Evolutionary conservation across 2,113 vertebrate genomes (phyloP), one percentile per base, ranked within the genome.

Genomic region (Mastomys coucha): DNA sequence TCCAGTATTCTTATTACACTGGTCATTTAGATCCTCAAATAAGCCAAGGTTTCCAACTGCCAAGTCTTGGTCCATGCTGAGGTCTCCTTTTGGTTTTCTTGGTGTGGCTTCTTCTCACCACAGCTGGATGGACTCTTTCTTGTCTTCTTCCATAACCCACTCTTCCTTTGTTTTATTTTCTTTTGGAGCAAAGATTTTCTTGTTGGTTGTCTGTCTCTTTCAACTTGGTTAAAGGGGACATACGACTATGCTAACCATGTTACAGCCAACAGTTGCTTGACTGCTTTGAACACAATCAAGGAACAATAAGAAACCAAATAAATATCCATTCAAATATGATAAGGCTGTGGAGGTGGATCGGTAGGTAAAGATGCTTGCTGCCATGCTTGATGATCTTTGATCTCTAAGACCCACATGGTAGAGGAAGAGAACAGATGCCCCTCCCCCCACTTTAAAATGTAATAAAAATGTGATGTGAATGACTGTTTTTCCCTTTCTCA

Each of bases 221-320:
- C 31, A 24, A 56, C 42, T 72, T 22, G 19, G 56, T 63, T 58
- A 91, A 82, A 87, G 39, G 22, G 28, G 19, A 16, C 36, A 63
- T 17, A 31, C 65, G 24, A 56, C 8, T 39, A 7, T 51, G 42
- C 26, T 86, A 13, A 69, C n/a, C 53, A 51, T n/a, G 78, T 33
- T 53, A 51, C 56, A 56, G 22, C 16, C 26, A 56, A 51, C 56
- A 91, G 19, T 45, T 87, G 45, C 14, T 75, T 26, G 26, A 26
- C 49, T 89, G 28, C 33, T 45, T 93, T 70, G 53, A 39, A 95
- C 20, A 76, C 13, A 92, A 88, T 33, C 12, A 69, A 14, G 31
- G 31, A 69, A 14, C 16, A 13, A 69, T 69, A 93, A 96, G 36
- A 45, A 93, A 92, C 65, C 85, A 87, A 63, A 4, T 31, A 96